A percentile compares a stretch with the other conserved stretches of the same genome.
Conservation (phyloP, 2,888 invertebrate species). For the Sycophila texana region DNA sequence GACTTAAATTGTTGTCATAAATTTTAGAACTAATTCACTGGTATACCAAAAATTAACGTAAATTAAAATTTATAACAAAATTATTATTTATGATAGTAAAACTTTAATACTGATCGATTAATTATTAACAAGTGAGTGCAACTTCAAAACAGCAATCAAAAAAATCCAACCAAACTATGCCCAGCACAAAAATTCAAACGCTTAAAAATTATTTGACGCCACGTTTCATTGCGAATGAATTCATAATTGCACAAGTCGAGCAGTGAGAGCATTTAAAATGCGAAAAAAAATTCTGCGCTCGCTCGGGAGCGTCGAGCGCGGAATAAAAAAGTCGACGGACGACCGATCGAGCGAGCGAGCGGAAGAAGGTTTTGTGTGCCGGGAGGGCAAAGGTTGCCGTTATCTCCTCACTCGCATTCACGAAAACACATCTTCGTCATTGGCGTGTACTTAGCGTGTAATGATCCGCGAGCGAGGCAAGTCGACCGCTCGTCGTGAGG, state of each 20-base stretch:
- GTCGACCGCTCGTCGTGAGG: neutral
- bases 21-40: too few relatives aligned
- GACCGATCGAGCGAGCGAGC: conserved; percentile 57
- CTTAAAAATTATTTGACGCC: neutral
- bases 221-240: neutral
- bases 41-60: too few relatives aligned
- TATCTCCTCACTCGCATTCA: conserved; percentile 64
- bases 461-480: neutral
- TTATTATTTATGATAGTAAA: too few relatives aligned
- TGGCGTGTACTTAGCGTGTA: conserved; percentile 34
- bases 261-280: too few relatives aligned
- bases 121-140: too few relatives aligned
- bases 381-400: conserved; percentile 67
- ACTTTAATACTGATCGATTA: too few relatives aligned
- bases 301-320: neutral
- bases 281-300: neutral
- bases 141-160: too few relatives aligned
- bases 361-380: conserved; percentile 68
- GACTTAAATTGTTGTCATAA: too few relatives aligned
- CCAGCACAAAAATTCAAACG: neutral
- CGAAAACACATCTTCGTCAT: conserved; percentile 70
- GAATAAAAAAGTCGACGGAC: conserved; percentile 40
- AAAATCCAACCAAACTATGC: too few relatives aligned
- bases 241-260: neutral
- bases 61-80: too few relatives aligned